Percentiles rank a stretch among this genome's conserved stretches.
These are phyloP conservation scores for Trachelus stipa DNA, from an alignment of 2,888 invertebrate species.

Conservation along the genomic window DNA sequence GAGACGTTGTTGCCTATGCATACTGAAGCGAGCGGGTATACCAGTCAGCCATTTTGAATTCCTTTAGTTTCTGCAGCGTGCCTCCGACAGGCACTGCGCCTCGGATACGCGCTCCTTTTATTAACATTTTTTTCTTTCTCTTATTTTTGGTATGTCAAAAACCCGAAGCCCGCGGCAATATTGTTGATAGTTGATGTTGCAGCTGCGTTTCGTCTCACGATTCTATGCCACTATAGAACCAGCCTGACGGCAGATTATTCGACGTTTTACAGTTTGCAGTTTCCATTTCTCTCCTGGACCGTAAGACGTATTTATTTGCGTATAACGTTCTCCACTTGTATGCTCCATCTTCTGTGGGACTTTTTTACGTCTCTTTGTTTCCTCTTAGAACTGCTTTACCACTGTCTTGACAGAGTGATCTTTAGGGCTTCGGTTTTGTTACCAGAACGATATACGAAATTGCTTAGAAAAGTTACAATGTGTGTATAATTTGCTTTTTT, in stretches of 20 bases:
- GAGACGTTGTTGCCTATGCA: conserved; percentile 35
- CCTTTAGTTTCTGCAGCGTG: conserved; percentile 42
- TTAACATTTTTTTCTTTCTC: conserved; percentile 45
- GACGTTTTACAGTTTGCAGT: background rate
- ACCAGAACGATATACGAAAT: background rate
- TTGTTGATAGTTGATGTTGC: conserved; percentile 64
- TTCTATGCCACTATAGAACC: background rate
- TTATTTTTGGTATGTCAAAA: conserved; percentile 38
- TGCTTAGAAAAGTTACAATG: background rate
- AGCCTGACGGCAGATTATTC: conserved; percentile 2
- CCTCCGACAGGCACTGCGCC: conserved; percentile 4
- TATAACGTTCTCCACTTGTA: background rate
- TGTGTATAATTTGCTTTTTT: background rate
- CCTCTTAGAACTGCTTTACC: background rate
- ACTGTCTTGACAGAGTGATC: background rate
- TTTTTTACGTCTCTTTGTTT: background rate
- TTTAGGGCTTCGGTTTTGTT: background rate
- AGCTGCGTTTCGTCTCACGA: conserved; percentile 33
- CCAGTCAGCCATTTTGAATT: conserved; percentile 64
- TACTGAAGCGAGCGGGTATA: conserved; percentile 28
- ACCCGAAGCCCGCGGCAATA: conserved; percentile 52
- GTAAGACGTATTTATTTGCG: background rate
- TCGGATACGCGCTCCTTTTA: conserved; percentile 46
- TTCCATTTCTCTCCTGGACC: background rate
- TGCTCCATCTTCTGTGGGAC: background rate